Base-by-base conservation (phyloP, 2,113 vertebrate genomes). In the Pleuronectes platessa region DNA sequence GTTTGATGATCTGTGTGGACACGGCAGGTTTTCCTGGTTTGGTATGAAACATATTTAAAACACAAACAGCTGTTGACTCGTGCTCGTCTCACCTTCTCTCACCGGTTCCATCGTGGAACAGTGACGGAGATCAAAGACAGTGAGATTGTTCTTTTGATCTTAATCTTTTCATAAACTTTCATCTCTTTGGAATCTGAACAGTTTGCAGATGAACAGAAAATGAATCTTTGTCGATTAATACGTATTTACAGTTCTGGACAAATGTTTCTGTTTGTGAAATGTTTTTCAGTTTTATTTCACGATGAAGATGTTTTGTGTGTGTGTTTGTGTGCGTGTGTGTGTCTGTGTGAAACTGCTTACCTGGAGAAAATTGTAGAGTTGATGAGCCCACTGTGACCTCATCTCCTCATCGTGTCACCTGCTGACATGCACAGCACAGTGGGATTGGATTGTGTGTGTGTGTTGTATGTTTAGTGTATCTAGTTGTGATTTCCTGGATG, bases 401-500 rank as follows among this genome's bases (percentile, higher is more conserved):
- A 31, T 71, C 78, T 76, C 42, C 54, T 75, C 83, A 54, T 15
- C 2, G 51, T 65, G 80, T 80, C 86, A 86, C 81, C 76, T 82
- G 86, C 88, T 90, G 88, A 88, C 81, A 69, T 31, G 66, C 13
- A 6, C 88, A 77, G 78, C 65, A 75, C 78, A 68, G 26, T 37
- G 59, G 40, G 59, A 62, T 61, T 45, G 61, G 61, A 55, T 42
- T 56, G 66, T 61, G 2, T n/a, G 15, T 64, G 59, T 74, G 64
- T 45, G 51, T 47, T 47, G 64, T 45, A 65, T 40, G 65, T 55
- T 21, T 12, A 23, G 20, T 55, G 53, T 58, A 69, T 78, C 84
- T 81, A 61, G 67, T 78, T 78, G 75, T 79, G 77, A 86, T 89
- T 87, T 83, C 68, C 85, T 85, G 54, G 65, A 86, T 70, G 82